A percentile compares a stretch with the other conserved stretches of the same genome.
These are phyloP conservation scores for Melinaea menophilus DNA, from an alignment of 2,888 invertebrate species.

Conservation along the genomic window DNA sequence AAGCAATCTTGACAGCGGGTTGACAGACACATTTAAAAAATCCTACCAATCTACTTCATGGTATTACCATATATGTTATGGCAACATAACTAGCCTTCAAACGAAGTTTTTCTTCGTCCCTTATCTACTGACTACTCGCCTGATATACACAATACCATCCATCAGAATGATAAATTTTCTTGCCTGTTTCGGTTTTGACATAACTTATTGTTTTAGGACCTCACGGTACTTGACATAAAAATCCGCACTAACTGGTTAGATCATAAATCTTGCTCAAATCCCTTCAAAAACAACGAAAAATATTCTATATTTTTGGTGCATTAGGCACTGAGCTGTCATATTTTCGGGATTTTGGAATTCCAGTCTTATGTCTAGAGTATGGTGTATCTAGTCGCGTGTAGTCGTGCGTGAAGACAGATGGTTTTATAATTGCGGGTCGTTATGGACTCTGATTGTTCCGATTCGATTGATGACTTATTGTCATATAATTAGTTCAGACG, in stretches of 20 bases:
- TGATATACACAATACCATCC: slow-evolving; percentile 1
- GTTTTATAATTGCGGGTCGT: slow-evolving; percentile 39
- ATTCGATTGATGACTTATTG: slow-evolving; percentile 28
- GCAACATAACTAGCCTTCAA: too few relatives aligned
- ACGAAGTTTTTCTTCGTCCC: too few relatives aligned
- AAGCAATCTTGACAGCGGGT: too few relatives aligned
- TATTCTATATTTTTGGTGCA: not conserved
- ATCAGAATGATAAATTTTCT: slow-evolving; percentile 22
- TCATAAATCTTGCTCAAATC: slow-evolving; percentile 36
- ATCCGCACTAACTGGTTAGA: slow-evolving; percentile 31
- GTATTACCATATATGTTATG: too few relatives aligned
- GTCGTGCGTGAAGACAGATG: slow-evolving; percentile 45
- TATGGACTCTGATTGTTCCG: slow-evolving; percentile 25
- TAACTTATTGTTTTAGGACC: slow-evolving; percentile 28
- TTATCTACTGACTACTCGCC: too few relatives aligned
- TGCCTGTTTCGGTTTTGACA: slow-evolving; percentile 4
- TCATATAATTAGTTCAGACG: slow-evolving; percentile 24
- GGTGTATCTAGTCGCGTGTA: slow-evolving; percentile 22
- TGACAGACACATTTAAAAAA: too few relatives aligned
- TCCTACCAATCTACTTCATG: too few relatives aligned
- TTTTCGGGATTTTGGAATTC: not conserved
- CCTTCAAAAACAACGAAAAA: not conserved
- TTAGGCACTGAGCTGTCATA: slow-evolving; percentile 5
- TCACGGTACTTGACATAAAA: slow-evolving; percentile 18
- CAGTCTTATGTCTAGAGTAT: not conserved